These are phyloP conservation scores for Passerina amoena DNA, from an alignment of 2,113 vertebrate species.

Conservation along the genomic window DNA sequence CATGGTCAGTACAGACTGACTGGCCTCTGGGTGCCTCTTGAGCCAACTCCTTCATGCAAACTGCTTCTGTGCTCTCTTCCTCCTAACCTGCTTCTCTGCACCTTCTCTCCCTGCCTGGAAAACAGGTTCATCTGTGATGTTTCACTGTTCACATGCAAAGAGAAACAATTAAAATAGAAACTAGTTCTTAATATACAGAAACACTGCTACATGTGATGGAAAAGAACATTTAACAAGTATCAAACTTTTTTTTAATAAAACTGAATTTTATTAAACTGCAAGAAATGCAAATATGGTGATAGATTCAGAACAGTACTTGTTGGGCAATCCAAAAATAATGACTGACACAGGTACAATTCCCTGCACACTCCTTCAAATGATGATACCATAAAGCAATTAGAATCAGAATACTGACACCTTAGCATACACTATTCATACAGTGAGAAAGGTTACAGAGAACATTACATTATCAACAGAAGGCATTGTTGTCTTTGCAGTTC, in stretches of 20 bases:
- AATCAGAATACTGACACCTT: neutral
- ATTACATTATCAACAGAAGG: neutral
- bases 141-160: neutral
- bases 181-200: neutral
- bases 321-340: neutral
- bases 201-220: neutral
- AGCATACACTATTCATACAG: neutral
- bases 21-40: neutral
- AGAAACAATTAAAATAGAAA: neutral
- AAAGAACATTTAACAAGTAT: neutral
- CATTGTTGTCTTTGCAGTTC: neutral
- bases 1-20: neutral
- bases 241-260: neutral
- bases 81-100: neutral
- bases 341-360: neutral
- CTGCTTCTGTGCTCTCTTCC: neutral
- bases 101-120: neutral
- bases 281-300: neutral
- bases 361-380: neutral
- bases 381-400: neutral
- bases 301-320: neutral
- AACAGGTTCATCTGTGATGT: neutral
- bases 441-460: neutral
- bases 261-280: slow-evolving; percentile 18
- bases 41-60: neutral